Conservation (phyloP, 1,140 invertebrate species). For the Magallana ariakensis region DNA sequence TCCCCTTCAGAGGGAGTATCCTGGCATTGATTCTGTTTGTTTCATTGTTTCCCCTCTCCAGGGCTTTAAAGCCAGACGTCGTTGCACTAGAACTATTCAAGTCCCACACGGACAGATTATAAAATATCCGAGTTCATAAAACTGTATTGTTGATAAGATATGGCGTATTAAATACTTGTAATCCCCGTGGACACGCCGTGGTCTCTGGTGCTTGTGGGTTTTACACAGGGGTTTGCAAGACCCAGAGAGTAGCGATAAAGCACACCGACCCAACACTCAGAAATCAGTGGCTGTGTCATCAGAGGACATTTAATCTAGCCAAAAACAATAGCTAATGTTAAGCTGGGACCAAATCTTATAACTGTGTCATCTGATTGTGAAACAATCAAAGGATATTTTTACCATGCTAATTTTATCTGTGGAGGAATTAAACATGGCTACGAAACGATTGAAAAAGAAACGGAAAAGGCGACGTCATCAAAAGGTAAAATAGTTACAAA, state of each 20-base stretch:
- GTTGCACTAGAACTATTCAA: neutral
- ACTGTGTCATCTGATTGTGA: conserved; percentile 1
- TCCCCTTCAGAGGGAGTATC: too few species aligned
- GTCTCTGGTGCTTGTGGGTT: neutral
- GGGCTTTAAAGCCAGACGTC: neutral
- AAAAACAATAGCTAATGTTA: neutral
- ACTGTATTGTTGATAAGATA: conserved; percentile 32
- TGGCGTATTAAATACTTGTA: neutral
- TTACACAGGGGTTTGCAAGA: neutral
- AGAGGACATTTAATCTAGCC: neutral
- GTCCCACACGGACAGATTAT: neutral
- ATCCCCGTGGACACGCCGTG: neutral
- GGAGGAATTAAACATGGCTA: conserved; percentile 34
- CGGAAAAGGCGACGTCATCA: neutral
- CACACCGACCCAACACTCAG: neutral
- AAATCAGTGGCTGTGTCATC: conserved; percentile 6
- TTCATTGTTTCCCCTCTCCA: neutral
- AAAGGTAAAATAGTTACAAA: neutral
- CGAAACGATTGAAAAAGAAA: conserved; percentile 7
- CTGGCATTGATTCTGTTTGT: neutral
- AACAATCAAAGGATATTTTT: conserved; percentile 2
- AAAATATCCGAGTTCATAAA: conserved; percentile 32
- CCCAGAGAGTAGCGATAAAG: neutral
- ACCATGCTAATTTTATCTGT: conserved; percentile 24
- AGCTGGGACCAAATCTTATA: neutral